phyloP scores from a whole-genome alignment of 37 sponge, comb jelly and placozoan genomes.

The Diacarnus erythraeanus region DNA sequence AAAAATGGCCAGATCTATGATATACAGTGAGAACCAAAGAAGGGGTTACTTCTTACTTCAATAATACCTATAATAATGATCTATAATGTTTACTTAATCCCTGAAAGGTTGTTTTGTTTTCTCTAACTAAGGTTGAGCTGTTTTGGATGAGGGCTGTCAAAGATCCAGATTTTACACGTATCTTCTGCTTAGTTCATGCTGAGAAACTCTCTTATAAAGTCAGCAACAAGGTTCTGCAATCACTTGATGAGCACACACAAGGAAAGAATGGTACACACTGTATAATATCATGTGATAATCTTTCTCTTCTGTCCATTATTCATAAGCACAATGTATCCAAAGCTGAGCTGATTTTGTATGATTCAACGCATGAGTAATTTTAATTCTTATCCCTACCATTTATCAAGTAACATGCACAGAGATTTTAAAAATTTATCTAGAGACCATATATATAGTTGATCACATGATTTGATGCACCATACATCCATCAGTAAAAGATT shows the following conservation, averaged over 20 bases:
- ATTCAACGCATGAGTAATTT: too few species aligned
- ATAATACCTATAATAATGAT: too few species aligned
- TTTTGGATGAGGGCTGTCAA: slow-evolving; percentile 69
- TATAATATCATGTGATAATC: neutral
- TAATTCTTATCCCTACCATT: too few species aligned
- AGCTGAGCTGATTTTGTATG: neutral
- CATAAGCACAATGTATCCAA: too few species aligned
- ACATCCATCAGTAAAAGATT: too few species aligned
- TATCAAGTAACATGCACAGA: neutral
- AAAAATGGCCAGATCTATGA: too few species aligned
- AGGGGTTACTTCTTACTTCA: too few species aligned
- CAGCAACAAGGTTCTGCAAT: slow-evolving; percentile 42
- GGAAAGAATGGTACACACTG: slow-evolving; percentile 10
- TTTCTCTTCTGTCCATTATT: neutral
- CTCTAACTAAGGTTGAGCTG: slow-evolving; percentile 44
- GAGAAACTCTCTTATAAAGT: slow-evolving; percentile 67
- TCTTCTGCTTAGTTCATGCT: slow-evolving; percentile 74
- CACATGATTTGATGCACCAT: too few species aligned
- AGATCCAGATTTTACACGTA: slow-evolving; percentile 54
- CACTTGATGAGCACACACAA: slow-evolving; percentile 37
- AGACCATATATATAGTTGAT: too few species aligned
- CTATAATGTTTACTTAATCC: neutral
- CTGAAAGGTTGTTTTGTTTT: neutral
- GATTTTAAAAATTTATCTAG: neutral
- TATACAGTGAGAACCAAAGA: too few species aligned